phyloP scores from a whole-genome alignment of 2,113 vertebrate genomes.

The Lathamus discolor region DNA sequence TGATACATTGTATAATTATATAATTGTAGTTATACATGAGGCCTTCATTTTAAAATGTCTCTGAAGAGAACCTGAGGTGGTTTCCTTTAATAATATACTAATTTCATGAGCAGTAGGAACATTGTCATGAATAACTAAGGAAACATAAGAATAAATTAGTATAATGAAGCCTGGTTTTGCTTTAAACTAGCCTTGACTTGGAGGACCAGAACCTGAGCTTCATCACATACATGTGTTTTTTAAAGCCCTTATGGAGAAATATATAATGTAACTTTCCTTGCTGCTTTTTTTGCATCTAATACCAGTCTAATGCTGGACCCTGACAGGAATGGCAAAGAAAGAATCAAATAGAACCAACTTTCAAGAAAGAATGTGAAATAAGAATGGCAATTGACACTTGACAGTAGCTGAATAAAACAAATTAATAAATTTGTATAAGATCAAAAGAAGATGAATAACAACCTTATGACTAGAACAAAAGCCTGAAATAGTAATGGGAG shows the following conservation, averaged over 20 bases:
- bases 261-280: neutral
- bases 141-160: neutral
- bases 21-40: neutral
- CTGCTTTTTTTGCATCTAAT: neutral
- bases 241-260: neutral
- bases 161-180: neutral
- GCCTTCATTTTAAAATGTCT: neutral
- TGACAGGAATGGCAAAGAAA: neutral
- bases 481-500: neutral
- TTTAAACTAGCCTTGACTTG: neutral
- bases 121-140: neutral
- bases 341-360: neutral
- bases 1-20: neutral
- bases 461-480: neutral
- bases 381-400: neutral
- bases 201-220: neutral
- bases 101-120: neutral
- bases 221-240: neutral
- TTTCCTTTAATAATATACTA: neutral
- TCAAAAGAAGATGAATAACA: neutral
- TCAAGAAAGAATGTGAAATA: neutral
- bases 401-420: neutral
- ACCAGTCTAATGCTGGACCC: neutral
- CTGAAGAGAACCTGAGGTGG: neutral
- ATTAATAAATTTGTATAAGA: neutral